Percentiles rank a stretch among this genome's conserved stretches.
phyloP scores from a whole-genome alignment of 2,888 invertebrate genomes.

The Gisinianus flammeolus region DNA sequence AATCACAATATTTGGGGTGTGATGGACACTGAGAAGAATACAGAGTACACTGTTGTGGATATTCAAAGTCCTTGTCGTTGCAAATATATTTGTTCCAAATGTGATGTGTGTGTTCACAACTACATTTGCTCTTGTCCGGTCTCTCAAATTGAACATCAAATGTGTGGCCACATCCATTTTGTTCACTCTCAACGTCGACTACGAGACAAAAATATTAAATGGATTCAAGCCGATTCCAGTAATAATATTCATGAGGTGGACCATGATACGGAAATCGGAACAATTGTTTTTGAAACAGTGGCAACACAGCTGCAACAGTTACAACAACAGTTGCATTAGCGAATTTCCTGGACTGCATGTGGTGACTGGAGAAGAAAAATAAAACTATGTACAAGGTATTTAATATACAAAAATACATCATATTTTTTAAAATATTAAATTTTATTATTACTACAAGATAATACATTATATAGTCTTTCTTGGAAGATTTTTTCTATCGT shows the following conservation, averaged over 20 bases:
- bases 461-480: too few relatives aligned
- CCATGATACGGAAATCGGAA: background rate
- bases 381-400: too few relatives aligned
- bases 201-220: background rate
- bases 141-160: slow-evolving; percentile 34
- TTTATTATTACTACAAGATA: too few relatives aligned
- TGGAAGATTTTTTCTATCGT: too few relatives aligned
- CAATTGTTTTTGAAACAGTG: slow-evolving; percentile 3
- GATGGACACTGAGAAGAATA: slow-evolving; percentile 19
- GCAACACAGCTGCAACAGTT: too few relatives aligned
- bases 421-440: too few relatives aligned
- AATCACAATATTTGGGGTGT: slow-evolving; percentile 18
- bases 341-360: too few relatives aligned
- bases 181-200: slow-evolving; percentile 33
- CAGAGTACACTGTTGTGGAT: slow-evolving; percentile 40
- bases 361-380: too few relatives aligned
- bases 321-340: too few relatives aligned
- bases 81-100: slow-evolving; percentile 46
- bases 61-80: slow-evolving; percentile 50
- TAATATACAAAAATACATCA: too few relatives aligned
- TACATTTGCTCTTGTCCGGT: slow-evolving; percentile 50
- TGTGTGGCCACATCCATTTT: slow-evolving; percentile 54
- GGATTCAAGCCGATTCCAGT: background rate
- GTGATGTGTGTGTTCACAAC: slow-evolving; percentile 51
- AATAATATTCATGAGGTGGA: background rate